Conservation (phyloP, 2,888 invertebrate species). For the Zootermopsis nevadensis region DNA sequence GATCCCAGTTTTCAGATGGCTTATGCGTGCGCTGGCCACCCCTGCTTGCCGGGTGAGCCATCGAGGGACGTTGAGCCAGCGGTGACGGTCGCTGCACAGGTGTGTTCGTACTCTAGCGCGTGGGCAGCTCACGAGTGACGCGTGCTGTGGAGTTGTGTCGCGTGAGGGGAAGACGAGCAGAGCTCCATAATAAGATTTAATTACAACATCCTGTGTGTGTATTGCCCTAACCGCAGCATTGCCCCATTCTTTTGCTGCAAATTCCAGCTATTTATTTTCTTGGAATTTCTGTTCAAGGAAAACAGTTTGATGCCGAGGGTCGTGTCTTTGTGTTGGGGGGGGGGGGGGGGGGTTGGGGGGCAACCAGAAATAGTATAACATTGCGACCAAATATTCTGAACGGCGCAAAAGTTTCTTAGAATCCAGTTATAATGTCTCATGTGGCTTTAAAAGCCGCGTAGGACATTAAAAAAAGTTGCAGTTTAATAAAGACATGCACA, state of each 20-base stretch:
- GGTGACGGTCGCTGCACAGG: conserved; percentile 13
- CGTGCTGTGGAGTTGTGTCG: conserved; percentile 30
- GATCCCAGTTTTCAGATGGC: too few species aligned
- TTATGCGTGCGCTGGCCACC: neutral
- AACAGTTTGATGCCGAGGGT: neutral
- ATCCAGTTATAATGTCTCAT: too few species aligned
- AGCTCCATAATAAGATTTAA: conserved; percentile 34
- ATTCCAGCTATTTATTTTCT: neutral
- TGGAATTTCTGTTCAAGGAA: conserved; percentile 12
- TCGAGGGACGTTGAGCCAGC: neutral
- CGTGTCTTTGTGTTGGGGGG: too few species aligned
- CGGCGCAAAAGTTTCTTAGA: too few species aligned
- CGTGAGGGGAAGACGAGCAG: conserved; percentile 18
- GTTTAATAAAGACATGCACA: too few species aligned
- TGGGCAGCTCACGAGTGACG: conserved; percentile 23
- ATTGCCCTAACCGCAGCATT: neutral
- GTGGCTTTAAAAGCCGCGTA: too few species aligned
- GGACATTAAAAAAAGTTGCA: too few species aligned
- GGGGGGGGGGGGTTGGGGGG: too few species aligned
- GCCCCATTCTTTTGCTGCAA: neutral
- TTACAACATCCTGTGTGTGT: neutral
- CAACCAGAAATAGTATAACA: too few species aligned
- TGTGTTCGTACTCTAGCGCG: conserved; percentile 4
- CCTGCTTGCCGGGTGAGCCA: neutral
- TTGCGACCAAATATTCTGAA: neutral